Evolutionary conservation across 2,113 vertebrate genomes (phyloP), one percentile per base, ranked within the genome.

Genomic region (Ranitomeya imitator): DNA sequence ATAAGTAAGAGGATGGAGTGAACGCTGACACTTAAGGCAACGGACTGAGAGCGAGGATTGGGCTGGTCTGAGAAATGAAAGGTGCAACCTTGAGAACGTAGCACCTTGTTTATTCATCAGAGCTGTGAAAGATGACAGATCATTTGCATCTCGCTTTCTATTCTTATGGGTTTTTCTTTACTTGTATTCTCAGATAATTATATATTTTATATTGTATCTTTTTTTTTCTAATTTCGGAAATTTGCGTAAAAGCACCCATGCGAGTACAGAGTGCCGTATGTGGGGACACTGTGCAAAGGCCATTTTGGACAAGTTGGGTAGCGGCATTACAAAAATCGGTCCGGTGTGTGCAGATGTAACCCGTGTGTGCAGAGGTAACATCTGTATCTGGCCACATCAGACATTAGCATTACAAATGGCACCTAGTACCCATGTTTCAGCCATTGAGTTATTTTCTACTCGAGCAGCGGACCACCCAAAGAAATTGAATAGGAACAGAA

Each of bases 51-150:
- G 82, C 51, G 86, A 83, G 59, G 69, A 69, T 65, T 88, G 78
- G 86, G 51, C 52, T 45, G 77, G 86, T 63, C 73, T 88, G 77
- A 71, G 80, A 80, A 82, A 55, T 57, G 69, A 10, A 73, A 83
- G 79, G 86, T 88, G 86, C 73, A 83, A 88, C 79, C 69, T 77
- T 77, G 80, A 88, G 86, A 88, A 94, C 93, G 92, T 92, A 95
- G 94, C 94, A 93, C 92, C 94, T 88, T 94, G 94, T 94, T 95
- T 95, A 94, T 76, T 91, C 90, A 65, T 83, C 31, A 31, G 18
- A 83, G 80, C 60, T 83, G 80, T 52, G 80, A 83, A 83, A 83
- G 60, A 83, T 83, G 80, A 83, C 80, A 83, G 80, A 83, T 83
- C 80, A 65, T 83, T 83, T 83, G 80, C 80, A 83, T 76, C 19